A percentile compares a stretch with the other conserved stretches of the same genome.
Evolutionary conservation across 2,797 vertebrate species (phyloP).

Genomic region (Hirundo rustica): DNA sequence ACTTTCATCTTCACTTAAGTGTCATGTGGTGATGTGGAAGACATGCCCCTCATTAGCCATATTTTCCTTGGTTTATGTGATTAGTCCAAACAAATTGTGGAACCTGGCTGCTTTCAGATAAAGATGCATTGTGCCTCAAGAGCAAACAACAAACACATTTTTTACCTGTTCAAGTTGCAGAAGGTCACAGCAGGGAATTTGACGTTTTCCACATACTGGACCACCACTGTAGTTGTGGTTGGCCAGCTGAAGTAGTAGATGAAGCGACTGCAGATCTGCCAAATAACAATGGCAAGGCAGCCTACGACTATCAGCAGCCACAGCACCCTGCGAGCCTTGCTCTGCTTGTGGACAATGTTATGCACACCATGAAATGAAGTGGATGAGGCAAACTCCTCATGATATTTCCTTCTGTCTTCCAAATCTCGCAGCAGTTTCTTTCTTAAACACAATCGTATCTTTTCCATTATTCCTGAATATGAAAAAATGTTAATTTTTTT

Average conservation of each 20-base stretch:
- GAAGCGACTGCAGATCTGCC: slow-evolving; percentile 72
- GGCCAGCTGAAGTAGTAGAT: slow-evolving; percentile 78
- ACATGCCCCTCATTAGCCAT: accelerated
- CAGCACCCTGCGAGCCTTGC: slow-evolving; percentile 53
- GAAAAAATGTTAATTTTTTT: background rate
- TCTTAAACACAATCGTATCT: slow-evolving; percentile 57
- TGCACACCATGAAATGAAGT: slow-evolving; percentile 77
- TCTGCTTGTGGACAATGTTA: slow-evolving; percentile 58
- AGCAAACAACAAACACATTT: background rate
- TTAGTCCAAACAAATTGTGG: background rate
- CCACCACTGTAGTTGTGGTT: slow-evolving; percentile 72
- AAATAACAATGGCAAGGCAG: slow-evolving; percentile 50
- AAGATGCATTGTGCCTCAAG: background rate
- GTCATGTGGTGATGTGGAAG: background rate
- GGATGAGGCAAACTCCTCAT: slow-evolving; percentile 71
- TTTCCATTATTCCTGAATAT: slow-evolving; percentile 66
- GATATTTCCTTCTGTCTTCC: slow-evolving; percentile 67
- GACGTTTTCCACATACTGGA: slow-evolving; percentile 75
- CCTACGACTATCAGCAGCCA: slow-evolving; percentile 69
- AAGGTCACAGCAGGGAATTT: slow-evolving; percentile 79
- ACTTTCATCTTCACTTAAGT: background rate
- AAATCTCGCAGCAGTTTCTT: slow-evolving; percentile 57
- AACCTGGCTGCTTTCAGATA: background rate
- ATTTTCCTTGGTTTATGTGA: background rate
- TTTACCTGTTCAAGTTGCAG: slow-evolving; percentile 81